Base-by-base conservation (phyloP, 2,113 vertebrate species). In the Calyptommatus sinebrachiatus region DNA sequence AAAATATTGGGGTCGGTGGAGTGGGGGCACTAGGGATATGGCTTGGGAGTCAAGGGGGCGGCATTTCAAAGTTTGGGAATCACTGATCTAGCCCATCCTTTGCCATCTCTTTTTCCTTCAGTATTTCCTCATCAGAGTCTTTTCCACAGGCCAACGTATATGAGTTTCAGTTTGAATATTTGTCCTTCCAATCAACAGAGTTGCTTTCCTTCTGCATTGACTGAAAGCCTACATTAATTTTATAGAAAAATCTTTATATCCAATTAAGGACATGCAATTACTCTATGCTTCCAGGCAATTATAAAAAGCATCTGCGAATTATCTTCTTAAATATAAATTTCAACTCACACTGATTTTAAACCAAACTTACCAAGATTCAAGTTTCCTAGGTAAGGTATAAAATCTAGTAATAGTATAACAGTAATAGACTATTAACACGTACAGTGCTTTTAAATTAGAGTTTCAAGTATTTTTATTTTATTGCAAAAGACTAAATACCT, bases 171-270 rank as follows among this genome's bases (percentile, higher is more conserved):
- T 14, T 57, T 18, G 14, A 57, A 18, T 57, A 41, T 57, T 57
- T 57, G 53, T 57, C 53, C 53, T 57, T 57, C 16, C 53, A 57
- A 57, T 57, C 1, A 57, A 57, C 14, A 16, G 53, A 18, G 14
- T 57, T 57, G 12, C 16, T 57, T 57, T 57, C 53, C 16, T 57
- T 57, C 18, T 18, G 53, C 4, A 57, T 18, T 57, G 14, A 57
- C 46, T 48, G 6, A 48, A 10, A 48, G 10, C 48, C 48, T 50
- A 50, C 53, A 57, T 91, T 90, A 91, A 84, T 88, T 69, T 84
- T 95, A 95, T 83, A 95, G 95, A 95, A 95, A 95, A 95, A 95
- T 91, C 89, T 85, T 89, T 84, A 92, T 92, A 73, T 18, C 14
- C 53, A 57, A 84, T 81, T 83, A 85, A 88, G 85, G 82, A 84